Percentiles rank a stretch among this genome's conserved stretches.
phyloP scores from a whole-genome alignment of 2,797 vertebrate genomes.

The Rhinoraja longicauda region DNA sequence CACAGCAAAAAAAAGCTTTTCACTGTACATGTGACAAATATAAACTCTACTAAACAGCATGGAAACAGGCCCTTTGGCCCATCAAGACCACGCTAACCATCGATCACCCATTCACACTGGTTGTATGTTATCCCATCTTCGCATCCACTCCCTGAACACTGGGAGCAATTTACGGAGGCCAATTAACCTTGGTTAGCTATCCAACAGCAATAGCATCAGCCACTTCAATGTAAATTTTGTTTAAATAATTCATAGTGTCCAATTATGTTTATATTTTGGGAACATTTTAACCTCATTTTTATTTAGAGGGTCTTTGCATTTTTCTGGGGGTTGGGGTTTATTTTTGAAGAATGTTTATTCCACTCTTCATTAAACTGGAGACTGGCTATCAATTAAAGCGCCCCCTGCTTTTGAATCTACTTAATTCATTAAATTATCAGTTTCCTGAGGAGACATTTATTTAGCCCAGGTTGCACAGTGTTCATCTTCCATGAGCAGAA shows the following conservation, averaged over 20 bases:
- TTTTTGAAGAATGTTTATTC: neutral
- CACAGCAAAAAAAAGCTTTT: too few species aligned
- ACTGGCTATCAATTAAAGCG: neutral
- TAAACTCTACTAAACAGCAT: too few species aligned
- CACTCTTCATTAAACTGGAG: neutral
- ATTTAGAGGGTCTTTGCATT: neutral
- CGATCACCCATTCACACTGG: too few species aligned
- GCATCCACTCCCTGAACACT: too few species aligned
- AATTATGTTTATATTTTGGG: neutral
- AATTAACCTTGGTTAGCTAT: too few species aligned
- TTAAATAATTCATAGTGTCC: neutral
- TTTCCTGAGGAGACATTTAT: neutral
- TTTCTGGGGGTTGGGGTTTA: neutral
- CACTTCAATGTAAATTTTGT: neutral
- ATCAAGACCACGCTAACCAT: too few species aligned
- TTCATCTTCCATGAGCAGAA: neutral
- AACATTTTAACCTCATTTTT: neutral
- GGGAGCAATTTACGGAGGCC: too few species aligned
- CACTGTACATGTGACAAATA: too few species aligned
- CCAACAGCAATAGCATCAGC: too few species aligned
- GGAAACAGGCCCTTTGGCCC: too few species aligned
- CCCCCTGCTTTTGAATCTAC: neutral
- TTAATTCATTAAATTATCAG: neutral
- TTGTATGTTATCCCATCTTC: too few species aligned
- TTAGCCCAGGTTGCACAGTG: neutral